Evolutionary conservation across 2,888 invertebrate genomes (phyloP), one percentile per base, ranked within the genome.

Genomic region (Vesta saturnalis): DNA sequence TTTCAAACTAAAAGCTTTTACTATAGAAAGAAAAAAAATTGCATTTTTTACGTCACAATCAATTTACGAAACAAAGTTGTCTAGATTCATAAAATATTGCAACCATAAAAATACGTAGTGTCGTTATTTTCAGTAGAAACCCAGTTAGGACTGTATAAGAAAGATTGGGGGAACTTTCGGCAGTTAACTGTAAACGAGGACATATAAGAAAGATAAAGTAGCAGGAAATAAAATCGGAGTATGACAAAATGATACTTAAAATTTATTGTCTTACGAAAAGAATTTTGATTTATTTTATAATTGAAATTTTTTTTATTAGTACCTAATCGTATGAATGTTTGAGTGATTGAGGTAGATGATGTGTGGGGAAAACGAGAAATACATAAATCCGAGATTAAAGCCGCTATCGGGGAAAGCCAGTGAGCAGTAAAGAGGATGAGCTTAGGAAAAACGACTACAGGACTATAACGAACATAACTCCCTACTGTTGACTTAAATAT

Each of bases 301-400:
- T 70, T 43, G 43, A 23, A 22, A 15, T 49, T 22, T 46, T 47
- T 47, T 60, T 23, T 23, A 19, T 18, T 47, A 15, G 22, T 59
- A 19, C 18, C 3, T 8, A 39, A 10, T 8, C n/a, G 18, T 4
- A 49, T 18, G 16, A 49, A 18, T 18, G 15, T 18, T 15, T 8
- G 6, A 15, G 8, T 18, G 15, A 49, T 18, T 49, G 54, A 49
- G 12, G 19, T 54, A 6, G 22, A 22, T 21, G 54, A 8, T 67
- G 61, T 66, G 57, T 55, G 69, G 64, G 72, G 71, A 79, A 80
- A 79, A 77, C 78, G 76, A 77, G 81, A 81, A 83, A 83, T 82
- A 81, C 83, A 83, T 83, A 84, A 84, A 84, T 84, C 83, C 80
- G 68, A 82, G 83, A 83, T 83, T 83, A 83, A 76, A 76, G 76